A percentile compares a stretch with the other conserved stretches of the same genome.
These are phyloP conservation scores for Pardalotus punctatus DNA, from an alignment of 2,113 vertebrate genomes.

Conservation along the genomic window DNA sequence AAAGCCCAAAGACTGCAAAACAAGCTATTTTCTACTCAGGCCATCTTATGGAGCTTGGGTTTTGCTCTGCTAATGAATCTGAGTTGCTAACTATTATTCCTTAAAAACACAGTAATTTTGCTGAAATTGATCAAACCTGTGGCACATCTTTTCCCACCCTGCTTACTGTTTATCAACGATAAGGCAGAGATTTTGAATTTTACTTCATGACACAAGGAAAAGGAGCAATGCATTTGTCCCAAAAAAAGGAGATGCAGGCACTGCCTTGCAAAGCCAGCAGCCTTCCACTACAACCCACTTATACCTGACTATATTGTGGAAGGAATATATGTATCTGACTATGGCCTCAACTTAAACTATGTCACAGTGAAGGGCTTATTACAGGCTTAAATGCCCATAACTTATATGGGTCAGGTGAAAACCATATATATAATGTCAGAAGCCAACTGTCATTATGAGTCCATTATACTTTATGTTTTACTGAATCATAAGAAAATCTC, in stretches of 20 bases:
- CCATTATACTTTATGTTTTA: background rate
- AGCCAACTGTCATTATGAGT: background rate
- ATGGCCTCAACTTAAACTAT: background rate
- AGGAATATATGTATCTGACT: background rate
- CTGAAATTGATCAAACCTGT: constrained; percentile 35
- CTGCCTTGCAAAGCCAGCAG: background rate
- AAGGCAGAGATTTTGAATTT: constrained; percentile 8
- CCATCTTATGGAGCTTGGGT: constrained; percentile 66
- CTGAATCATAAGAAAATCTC: background rate
- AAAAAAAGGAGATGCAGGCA: background rate
- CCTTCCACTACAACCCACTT: background rate
- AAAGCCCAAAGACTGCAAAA: constrained; percentile 85
- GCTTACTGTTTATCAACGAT: constrained; percentile 16
- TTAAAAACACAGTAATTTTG: constrained; percentile 59
- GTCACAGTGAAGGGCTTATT: background rate
- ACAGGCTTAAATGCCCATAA: background rate
- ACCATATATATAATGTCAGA: background rate
- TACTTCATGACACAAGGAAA: background rate
- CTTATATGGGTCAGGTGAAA: accelerated
- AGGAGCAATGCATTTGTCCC: background rate
- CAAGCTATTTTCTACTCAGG: constrained; percentile 80
- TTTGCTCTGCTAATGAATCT: constrained; percentile 76
- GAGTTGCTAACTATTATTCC: constrained; percentile 66
- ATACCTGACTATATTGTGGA: background rate
- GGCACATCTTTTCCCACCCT: constrained; percentile 46